Conservation (phyloP, 2,888 invertebrate genomes). For the Cyaniris semiargus region DNA sequence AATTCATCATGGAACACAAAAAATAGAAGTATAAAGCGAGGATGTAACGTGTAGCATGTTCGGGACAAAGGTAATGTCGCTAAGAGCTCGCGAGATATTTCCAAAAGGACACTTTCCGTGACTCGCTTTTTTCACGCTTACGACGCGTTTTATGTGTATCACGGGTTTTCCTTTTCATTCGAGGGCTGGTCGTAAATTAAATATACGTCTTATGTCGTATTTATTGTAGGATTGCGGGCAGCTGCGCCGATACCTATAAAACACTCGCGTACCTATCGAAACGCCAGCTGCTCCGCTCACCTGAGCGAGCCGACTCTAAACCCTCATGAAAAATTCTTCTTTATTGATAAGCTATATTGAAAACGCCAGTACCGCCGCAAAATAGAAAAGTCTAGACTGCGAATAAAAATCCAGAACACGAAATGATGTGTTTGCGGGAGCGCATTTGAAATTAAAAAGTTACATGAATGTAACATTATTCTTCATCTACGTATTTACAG, state of each 20-base stretch:
- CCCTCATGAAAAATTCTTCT: neutral
- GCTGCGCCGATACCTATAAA: constrained; percentile 7
- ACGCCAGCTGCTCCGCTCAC: neutral
- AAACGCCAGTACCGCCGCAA: neutral
- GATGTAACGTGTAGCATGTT: neutral
- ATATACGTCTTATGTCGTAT: neutral
- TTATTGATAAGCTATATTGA: neutral
- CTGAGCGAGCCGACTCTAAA: neutral
- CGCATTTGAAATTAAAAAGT: neutral
- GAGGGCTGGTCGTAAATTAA: neutral
- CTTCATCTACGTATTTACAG: too few relatives aligned
- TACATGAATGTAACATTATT: neutral
- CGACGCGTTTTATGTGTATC: neutral
- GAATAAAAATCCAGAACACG: neutral
- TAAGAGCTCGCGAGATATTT: neutral
- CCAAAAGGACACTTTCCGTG: constrained; percentile 8
- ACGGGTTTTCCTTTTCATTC: neutral
- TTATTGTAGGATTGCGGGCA: neutral
- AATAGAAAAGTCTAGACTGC: neutral
- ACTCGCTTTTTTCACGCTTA: constrained; percentile 11
- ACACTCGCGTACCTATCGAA: neutral
- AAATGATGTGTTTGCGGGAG: neutral
- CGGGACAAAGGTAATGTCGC: neutral
- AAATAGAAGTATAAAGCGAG: neutral
- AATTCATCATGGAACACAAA: constrained; percentile 12